Base-by-base conservation (phyloP, 1,140 invertebrate genomes). In the Paralvinella palmiformis region DNA sequence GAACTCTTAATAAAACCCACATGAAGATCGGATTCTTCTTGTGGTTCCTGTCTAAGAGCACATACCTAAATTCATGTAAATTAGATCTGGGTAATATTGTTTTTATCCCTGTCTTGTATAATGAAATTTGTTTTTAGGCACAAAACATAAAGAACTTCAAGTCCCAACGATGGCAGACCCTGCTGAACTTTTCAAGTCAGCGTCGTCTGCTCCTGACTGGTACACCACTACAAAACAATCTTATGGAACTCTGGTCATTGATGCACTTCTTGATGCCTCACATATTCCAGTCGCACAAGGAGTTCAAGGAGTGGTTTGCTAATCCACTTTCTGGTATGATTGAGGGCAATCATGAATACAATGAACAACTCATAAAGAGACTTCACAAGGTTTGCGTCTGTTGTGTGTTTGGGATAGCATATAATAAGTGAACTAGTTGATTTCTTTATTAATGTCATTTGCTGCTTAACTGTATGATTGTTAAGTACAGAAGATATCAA, bases 121-220 rank as follows among this genome's bases (percentile, higher is more conserved):
- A 59, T 17, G 24, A 22, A 59, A 61, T 17, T 52, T 61, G 37
- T 58, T 44, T 24, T 29, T 62, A 82, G 83, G 97, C 97, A 24
- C 97, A 99, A 76, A 98, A 99, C 78, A 99, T 99, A 62, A 99
- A 99, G 83, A 99, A 99, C 82, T 99, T 98, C 76, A 98, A 99
- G 81, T 97, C 94, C 15, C 96, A 99, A 77, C 83, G 97, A 55
- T 99, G 97, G 97, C 96, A 99, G 80, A 85, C 96, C 71, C 80
- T 99, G 57, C 83, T 99, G 6, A 98, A 98, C 79, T 98, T 99
- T 80, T 90, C 95, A 75, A 94, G 93, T 7, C 91, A 96, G 79
- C 91, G 94, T 67, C 86, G 97, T 48, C 82, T 99, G 44, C 83
- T 99, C 53, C 82, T 99, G 68, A 99, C 97, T 50, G 97, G 97